Conservation (phyloP, 1,140 invertebrate genomes). For the Philopotamus ludificatus region DNA sequence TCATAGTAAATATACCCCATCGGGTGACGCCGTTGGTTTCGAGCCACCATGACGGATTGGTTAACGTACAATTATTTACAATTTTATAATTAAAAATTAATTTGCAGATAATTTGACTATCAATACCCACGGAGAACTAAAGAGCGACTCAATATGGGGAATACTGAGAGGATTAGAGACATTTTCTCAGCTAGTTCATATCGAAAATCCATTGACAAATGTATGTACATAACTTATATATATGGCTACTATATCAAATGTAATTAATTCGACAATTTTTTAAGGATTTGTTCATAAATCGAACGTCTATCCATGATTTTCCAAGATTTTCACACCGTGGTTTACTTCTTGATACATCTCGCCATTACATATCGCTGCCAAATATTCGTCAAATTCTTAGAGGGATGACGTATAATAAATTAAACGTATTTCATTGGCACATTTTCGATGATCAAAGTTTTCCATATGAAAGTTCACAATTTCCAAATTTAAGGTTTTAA, state of each 20-base stretch:
- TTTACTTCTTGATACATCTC: constrained; percentile 78
- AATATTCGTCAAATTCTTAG: constrained; percentile 70
- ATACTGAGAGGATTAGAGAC: constrained; percentile 76
- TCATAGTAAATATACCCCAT: too few relatives aligned
- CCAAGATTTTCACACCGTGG: constrained; percentile 77
- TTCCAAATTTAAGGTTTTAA: constrained; percentile 69
- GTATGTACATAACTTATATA: too few relatives aligned
- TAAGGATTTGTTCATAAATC: constrained; percentile 53
- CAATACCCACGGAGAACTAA: constrained; percentile 43
- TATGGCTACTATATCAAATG: too few relatives aligned
- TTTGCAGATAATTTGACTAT: neutral
- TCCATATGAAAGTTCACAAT: constrained; percentile 76
- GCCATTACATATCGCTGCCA: constrained; percentile 72
- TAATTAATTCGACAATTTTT: constrained; percentile 9
- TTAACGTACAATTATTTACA: too few relatives aligned
- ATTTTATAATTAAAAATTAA: too few relatives aligned
- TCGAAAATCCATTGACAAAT: constrained; percentile 49
- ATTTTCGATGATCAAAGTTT: constrained; percentile 91
- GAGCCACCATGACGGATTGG: too few relatives aligned
- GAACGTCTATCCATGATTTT: constrained; percentile 64
- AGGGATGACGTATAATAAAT: constrained; percentile 84
- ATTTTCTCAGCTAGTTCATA: constrained; percentile 68
- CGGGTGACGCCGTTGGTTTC: too few relatives aligned
- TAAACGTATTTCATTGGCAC: constrained; percentile 95
- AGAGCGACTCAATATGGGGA: constrained; percentile 69